Evolutionary conservation across 2,797 vertebrate genomes (phyloP), one percentile per base, ranked within the genome.

Genomic region (Tolypeutes matacus): DNA sequence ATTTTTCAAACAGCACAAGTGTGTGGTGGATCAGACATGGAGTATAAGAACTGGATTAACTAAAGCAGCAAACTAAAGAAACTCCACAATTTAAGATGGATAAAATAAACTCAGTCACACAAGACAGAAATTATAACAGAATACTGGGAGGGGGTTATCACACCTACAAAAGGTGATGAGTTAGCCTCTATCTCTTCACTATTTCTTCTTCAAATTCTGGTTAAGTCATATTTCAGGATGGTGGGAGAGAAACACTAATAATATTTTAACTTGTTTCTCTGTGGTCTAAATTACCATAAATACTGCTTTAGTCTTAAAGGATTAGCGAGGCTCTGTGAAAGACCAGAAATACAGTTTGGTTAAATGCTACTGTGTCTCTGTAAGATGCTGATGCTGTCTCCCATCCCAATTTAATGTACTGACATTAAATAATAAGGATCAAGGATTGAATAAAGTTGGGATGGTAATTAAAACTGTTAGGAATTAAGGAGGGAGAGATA

Each of bases 41-140:
- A 10, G 15, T 81, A 65, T 53, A 80, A 91, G 34, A 86, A 88
- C 42, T 65, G 20, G 36, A 78, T 15, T 69, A 87, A 51, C 21
- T 53, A 78, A 75, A 34, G 58, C 11, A 92, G 65, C 42, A 75
- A 94, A 89, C 39, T 91, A 64, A 91, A 94, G 65, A 84, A 69
- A n/a, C 10, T n/a, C 31, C 23, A 73, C 49, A 86, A 60, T 15
- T 88, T 77, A 89, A 60, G 56, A 77, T 29, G 9, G 20, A 58
- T 75, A 78, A 86, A 97, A 53, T 46, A 94, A 94, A 89, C 42
- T 27, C 15, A 70, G 60, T 64, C 72, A 93, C 9, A 72, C 62
- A 89, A 86, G 84, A 93, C 58, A 83, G 51, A 92, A 90, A 81
- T 92, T 78, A 60, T 21, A 93, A 72, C 27, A 95, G 53, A 86